Percentiles rank a stretch among this genome's conserved stretches.
Conservation (phyloP, 2,888 invertebrate species). For the Drosophila barbarae region DNA sequence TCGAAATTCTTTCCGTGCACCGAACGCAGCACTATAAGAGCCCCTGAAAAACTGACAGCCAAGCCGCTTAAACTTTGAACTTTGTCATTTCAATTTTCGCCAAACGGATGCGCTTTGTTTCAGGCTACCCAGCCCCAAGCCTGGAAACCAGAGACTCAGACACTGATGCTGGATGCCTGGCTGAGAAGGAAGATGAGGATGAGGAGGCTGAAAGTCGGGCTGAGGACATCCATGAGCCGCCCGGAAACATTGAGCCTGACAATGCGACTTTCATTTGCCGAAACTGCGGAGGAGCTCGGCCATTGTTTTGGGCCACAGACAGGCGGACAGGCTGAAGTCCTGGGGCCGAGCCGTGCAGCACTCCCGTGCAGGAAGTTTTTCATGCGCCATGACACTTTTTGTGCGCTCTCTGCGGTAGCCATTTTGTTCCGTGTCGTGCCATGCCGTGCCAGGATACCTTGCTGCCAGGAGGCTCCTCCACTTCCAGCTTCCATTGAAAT, state of each 20-base stretch:
- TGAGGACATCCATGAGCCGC: slow-evolving; percentile 54
- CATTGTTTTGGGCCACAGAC: slow-evolving; percentile 64
- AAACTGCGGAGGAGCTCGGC: slow-evolving; percentile 49
- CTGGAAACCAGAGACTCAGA: slow-evolving; percentile 20
- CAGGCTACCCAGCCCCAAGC: slow-evolving; percentile 40
- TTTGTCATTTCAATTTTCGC: slow-evolving; percentile 79
- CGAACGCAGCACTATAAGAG: slow-evolving; percentile 35
- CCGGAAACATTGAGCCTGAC: slow-evolving; percentile 76
- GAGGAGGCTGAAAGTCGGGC: slow-evolving; percentile 26
- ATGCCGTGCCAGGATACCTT: slow-evolving; percentile 39
- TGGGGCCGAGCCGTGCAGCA: slow-evolving; percentile 33
- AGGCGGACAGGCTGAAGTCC: slow-evolving; percentile 37
- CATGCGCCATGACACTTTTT: slow-evolving; percentile 75
- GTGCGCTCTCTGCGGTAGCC: slow-evolving; percentile 61
- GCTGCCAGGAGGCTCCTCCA: slow-evolving; percentile 24
- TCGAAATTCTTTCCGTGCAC: slow-evolving; percentile 9
- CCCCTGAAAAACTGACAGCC: slow-evolving; percentile 70
- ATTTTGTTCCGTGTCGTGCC: slow-evolving; percentile 49
- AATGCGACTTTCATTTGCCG: slow-evolving; percentile 71
- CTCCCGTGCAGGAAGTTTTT: slow-evolving; percentile 68
- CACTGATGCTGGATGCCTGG: slow-evolving; percentile 18
- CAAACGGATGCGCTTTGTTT: slow-evolving; percentile 76
- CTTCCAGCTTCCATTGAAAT: slow-evolving; percentile 55
- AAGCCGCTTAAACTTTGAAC: slow-evolving; percentile 79
- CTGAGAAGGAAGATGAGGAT: slow-evolving; percentile 12